Base-by-base conservation (phyloP, 2,113 vertebrate species). In the Psephotus haematonotus region DNA sequence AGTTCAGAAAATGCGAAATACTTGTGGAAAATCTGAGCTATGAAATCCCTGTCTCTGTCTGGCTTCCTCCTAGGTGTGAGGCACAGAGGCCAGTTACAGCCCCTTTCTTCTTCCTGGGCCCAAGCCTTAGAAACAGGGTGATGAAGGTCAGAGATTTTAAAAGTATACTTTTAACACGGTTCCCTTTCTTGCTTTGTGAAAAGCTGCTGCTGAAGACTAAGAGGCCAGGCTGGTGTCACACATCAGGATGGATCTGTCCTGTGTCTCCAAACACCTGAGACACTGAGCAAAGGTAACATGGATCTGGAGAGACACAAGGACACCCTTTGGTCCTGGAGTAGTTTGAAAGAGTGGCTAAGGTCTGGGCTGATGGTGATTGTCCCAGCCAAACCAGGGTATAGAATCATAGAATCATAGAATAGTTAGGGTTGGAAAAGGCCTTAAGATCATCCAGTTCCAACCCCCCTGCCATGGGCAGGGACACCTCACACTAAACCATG, bases 361-460 rank as follows among this genome's bases (percentile, higher is more conserved):
- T 43, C 20, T 88, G 62, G 16, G 29, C 16, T 77, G 35, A 12
- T 7, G 50, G 20, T 28, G 52, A 18, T 9, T 60, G 10, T 2
- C 8, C 6, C 0, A 0, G 23, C 15, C 59, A 62, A 82, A 62
- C 7, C 23, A 62, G 23, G 6, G 16, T 37, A 11, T 24, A 35
- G 33, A 59, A 35, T 35, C 55, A 59, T n/a, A 57, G 20, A n/a
- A 33, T 22, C 55, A n/a, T 9, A 57, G 55, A n/a, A 14, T 59
- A 14, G 33, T 23, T n/a, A 9, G 20, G 20, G 33, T 23, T 59
- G 57, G 57, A 59, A 59, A n/a, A 33, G 6, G 23, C 33, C 57
- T 59, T 59, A 59, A 35, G 9, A 23, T 59, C 13, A 59, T 23
- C 22, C 9, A n/a, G 57, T 59, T 59, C 20, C 20, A 59, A 7